A percentile compares a stretch with the other conserved stretches of the same genome.
These are phyloP conservation scores for Trichonephila clavata DNA, from an alignment of 1,140 invertebrate genomes.

Conservation along the genomic window DNA sequence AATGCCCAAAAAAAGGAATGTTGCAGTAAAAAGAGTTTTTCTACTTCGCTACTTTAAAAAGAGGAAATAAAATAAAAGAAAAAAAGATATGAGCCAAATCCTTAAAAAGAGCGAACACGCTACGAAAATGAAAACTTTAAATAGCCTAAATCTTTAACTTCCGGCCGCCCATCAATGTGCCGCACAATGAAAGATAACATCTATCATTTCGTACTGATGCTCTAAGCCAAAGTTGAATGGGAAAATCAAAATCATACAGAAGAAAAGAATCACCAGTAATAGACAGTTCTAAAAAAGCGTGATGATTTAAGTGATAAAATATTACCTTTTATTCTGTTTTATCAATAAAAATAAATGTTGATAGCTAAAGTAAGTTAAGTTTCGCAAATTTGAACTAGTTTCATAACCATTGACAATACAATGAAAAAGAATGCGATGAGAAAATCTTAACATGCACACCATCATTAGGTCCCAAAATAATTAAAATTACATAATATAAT, in stretches of 20 bases:
- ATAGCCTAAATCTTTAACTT: conserved; percentile 1
- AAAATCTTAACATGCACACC: too few species aligned
- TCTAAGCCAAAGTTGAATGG: background rate
- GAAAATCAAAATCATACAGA: background rate
- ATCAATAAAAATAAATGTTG: background rate
- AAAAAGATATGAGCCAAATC: background rate
- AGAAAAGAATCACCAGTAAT: background rate
- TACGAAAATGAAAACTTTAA: conserved; percentile 26
- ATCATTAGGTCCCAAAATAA: too few species aligned
- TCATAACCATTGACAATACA: too few species aligned
- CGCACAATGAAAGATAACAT: conserved; percentile 9
- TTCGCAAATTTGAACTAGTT: too few species aligned
- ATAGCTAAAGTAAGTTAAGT: too few species aligned
- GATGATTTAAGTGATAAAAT: background rate
- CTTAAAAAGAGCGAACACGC: background rate
- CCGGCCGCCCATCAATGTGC: background rate
- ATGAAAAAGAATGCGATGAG: too few species aligned
- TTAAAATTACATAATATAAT: too few species aligned
- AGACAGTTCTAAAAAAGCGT: background rate
- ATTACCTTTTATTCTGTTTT: background rate
- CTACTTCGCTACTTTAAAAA: too few species aligned
- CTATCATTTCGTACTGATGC: conserved; percentile 36
- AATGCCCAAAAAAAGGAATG: background rate
- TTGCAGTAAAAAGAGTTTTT: background rate
- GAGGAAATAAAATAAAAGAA: too few species aligned